Conservation (phyloP, 2,888 invertebrate genomes). For the Microctonus brassicae region DNA sequence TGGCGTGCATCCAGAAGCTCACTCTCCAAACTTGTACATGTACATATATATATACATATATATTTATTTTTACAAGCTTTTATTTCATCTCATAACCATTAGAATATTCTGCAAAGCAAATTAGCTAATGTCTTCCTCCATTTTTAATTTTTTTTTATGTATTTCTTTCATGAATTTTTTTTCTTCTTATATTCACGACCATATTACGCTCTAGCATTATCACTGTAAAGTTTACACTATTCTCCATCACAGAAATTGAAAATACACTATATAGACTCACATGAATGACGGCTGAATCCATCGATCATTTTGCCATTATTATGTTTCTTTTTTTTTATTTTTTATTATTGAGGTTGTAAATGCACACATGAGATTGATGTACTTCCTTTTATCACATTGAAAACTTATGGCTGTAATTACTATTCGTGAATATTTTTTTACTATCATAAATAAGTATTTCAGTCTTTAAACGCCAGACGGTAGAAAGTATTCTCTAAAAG, state of each 20-base stretch:
- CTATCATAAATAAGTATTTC: conserved; percentile 1
- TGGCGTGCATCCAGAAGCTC: conserved; percentile 36
- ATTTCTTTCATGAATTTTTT: conserved; percentile 15
- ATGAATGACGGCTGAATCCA: conserved; percentile 2
- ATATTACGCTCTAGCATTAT: neutral
- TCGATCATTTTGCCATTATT: conserved; percentile 25
- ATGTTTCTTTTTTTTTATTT: too few species aligned
- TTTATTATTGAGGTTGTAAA: neutral
- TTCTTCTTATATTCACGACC: neutral
- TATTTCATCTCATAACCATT: conserved; percentile 11
- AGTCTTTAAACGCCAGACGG: neutral
- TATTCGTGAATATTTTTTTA: neutral
- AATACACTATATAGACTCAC: neutral
- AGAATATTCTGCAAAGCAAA: conserved; percentile 40
- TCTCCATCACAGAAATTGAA: conserved; percentile 6
- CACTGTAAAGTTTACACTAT: neutral
- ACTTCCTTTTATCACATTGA: conserved; percentile 3
- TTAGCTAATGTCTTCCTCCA: conserved; percentile 38
- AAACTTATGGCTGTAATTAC: neutral
- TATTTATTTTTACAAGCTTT: conserved; percentile 17
- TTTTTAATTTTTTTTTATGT: neutral
- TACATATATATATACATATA: conserved; percentile 19
- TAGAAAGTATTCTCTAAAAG: too few species aligned
- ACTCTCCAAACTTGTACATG: conserved; percentile 7
- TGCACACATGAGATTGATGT: neutral